A percentile compares a stretch with the other conserved stretches of the same genome.
phyloP scores from a whole-genome alignment of 2,797 vertebrate species.

The Poeciliopsis presidionis region DNA sequence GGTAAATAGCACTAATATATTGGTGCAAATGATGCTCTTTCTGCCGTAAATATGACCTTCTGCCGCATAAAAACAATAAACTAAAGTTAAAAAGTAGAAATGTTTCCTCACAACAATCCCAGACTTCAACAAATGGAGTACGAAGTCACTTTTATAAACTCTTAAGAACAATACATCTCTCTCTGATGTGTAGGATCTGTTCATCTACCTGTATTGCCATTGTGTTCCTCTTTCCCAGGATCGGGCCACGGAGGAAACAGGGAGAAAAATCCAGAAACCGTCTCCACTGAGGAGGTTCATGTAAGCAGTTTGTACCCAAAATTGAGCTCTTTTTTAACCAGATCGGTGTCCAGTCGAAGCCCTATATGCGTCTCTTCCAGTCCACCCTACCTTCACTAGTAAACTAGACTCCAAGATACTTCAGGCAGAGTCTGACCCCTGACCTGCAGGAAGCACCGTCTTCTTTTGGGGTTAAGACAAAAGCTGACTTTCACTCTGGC shows the following conservation, averaged over 20 bases:
- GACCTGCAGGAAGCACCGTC: not conserved
- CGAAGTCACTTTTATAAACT: not conserved
- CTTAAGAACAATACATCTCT: not conserved
- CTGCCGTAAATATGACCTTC: not conserved
- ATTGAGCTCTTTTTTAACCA: not conserved
- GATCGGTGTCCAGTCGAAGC: not conserved
- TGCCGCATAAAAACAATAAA: not conserved
- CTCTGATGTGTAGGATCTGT: not conserved
- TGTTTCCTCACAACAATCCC: not conserved
- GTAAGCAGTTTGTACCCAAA: not conserved
- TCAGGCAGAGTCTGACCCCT: not conserved
- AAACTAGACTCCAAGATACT: not conserved
- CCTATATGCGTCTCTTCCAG: not conserved
- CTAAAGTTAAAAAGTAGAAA: not conserved
- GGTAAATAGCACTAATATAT: not conserved
- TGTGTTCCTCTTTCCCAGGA: not conserved
- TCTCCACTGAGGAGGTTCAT: not conserved
- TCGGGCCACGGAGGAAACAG: not conserved
- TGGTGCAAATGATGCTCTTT: not conserved
- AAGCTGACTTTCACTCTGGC: not conserved
- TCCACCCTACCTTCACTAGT: not conserved
- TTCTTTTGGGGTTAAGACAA: not conserved
- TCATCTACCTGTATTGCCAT: not conserved
- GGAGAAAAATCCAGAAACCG: not conserved
- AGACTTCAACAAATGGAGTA: not conserved